phyloP scores from a whole-genome alignment of 2,113 vertebrate species.

The Rousettus leschenaultii region DNA sequence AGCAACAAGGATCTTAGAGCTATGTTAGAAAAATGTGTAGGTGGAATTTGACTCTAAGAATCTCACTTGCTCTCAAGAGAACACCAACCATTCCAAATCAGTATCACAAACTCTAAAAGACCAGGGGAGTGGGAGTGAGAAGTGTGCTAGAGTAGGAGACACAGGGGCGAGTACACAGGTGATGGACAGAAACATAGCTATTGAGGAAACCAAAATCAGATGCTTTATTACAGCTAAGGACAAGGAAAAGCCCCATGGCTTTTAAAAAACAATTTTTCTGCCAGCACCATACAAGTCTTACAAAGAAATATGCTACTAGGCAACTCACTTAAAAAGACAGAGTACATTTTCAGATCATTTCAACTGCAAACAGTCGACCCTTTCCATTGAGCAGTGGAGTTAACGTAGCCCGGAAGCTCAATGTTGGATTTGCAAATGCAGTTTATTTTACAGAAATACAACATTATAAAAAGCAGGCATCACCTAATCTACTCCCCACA shows the following conservation, averaged over 20 bases:
- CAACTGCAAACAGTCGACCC: conserved; percentile 72
- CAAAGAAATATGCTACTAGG: conserved; percentile 74
- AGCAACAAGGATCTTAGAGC: conserved; percentile 82
- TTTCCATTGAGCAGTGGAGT: conserved; percentile 79
- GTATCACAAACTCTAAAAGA: conserved; percentile 77
- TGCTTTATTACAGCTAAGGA: conserved; percentile 81
- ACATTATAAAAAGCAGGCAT: conserved; percentile 78
- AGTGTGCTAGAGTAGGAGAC: conserved; percentile 62
- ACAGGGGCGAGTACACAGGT: conserved; percentile 74
- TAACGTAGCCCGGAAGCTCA: conserved; percentile 82
- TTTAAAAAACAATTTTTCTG: conserved; percentile 74
- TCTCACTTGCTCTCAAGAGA: conserved; percentile 73
- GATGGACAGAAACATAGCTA: conserved; percentile 78
- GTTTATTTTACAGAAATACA: conserved; percentile 82
- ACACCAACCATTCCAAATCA: conserved; percentile 74
- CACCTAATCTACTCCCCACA: conserved; percentile 46
- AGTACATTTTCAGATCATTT: conserved; percentile 73
- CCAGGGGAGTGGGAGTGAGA: conserved; percentile 49
- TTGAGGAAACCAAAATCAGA: conserved; percentile 79
- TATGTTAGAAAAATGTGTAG: conserved; percentile 90
- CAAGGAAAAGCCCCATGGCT: conserved; percentile 77
- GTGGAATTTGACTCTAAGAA: conserved; percentile 78
- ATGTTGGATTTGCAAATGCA: conserved; percentile 81
- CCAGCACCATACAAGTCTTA: conserved; percentile 81
- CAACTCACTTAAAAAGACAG: conserved; percentile 80